phyloP scores from a whole-genome alignment of 1,140 invertebrate genomes.

The Bombyx mandarina region DNA sequence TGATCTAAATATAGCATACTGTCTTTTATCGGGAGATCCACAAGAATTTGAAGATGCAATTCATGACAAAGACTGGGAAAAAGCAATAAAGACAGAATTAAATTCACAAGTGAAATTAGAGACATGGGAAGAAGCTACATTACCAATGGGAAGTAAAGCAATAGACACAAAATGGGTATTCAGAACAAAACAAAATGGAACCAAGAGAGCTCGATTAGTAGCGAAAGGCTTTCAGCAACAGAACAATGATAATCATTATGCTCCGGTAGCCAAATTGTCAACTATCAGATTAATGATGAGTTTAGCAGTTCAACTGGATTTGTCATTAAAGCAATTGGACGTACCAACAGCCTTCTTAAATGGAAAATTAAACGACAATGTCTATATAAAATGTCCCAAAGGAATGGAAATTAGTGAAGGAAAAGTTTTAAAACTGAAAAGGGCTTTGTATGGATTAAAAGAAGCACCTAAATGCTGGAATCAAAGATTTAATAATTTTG shows the following conservation, averaged over 20 bases:
- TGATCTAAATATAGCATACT: too few relatives aligned
- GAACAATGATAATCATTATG: slow-evolving; percentile 6
- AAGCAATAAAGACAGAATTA: too few relatives aligned
- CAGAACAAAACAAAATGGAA: too few relatives aligned
- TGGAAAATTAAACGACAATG: slow-evolving; percentile 6
- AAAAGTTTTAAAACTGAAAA: slow-evolving; percentile 11
- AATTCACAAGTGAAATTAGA: too few relatives aligned
- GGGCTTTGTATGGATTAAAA: slow-evolving; percentile 11
- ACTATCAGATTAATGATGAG: slow-evolving; percentile 8
- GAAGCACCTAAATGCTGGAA: slow-evolving; percentile 13
- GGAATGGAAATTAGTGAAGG: slow-evolving; percentile 4
- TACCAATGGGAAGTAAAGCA: too few relatives aligned
- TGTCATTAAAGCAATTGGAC: slow-evolving; percentile 8
- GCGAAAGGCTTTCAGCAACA: too few relatives aligned
- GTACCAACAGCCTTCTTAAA: slow-evolving; percentile 12
- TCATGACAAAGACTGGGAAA: too few relatives aligned
- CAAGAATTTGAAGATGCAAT: too few relatives aligned
- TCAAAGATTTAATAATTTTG: slow-evolving; percentile 7
- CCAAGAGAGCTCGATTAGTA: too few relatives aligned
- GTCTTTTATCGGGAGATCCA: too few relatives aligned
- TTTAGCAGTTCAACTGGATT: slow-evolving; percentile 7
- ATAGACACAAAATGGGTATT: too few relatives aligned
- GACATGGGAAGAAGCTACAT: too few relatives aligned
- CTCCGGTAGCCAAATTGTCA: slow-evolving; percentile 10
- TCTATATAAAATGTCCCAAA: slow-evolving; percentile 11